phyloP scores from a whole-genome alignment of 2,888 invertebrate genomes.

The Stenodera caucasica region DNA sequence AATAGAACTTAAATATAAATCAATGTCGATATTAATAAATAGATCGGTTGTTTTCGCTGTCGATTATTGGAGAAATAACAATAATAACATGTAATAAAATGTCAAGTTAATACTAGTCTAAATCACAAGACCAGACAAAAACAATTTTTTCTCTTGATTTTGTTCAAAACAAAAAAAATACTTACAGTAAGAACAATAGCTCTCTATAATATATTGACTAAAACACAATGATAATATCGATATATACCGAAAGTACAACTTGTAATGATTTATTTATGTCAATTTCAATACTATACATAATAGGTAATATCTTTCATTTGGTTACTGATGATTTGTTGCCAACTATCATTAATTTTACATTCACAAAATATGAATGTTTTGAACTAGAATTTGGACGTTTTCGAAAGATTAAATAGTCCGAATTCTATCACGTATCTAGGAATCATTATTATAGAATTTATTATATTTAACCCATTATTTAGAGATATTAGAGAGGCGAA shows the following conservation, averaged over 20 bases:
- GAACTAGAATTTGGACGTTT: too few species aligned
- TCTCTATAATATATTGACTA: neutral
- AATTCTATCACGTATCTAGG: too few species aligned
- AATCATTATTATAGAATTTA: too few species aligned
- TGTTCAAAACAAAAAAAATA: neutral
- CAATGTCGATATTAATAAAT: neutral
- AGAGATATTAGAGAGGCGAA: too few species aligned
- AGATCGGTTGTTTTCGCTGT: neutral
- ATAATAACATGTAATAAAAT: slow-evolving; percentile 1
- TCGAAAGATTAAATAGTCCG: too few species aligned
- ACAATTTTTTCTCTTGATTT: neutral
- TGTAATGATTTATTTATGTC: neutral
- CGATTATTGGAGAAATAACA: neutral
- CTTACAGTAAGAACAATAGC: neutral
- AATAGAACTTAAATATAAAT: neutral
- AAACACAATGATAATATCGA: neutral
- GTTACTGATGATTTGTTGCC: neutral
- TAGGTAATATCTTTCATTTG: neutral
- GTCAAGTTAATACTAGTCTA: neutral
- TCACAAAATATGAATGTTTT: neutral
- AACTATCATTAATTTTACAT: neutral
- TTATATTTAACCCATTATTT: too few species aligned
- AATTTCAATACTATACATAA: neutral
- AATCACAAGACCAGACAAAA: slow-evolving; percentile 1
- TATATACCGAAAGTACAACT: neutral